These are phyloP conservation scores for Drosophila histrio DNA, from an alignment of 2,888 invertebrate species.

Conservation along the genomic window DNA sequence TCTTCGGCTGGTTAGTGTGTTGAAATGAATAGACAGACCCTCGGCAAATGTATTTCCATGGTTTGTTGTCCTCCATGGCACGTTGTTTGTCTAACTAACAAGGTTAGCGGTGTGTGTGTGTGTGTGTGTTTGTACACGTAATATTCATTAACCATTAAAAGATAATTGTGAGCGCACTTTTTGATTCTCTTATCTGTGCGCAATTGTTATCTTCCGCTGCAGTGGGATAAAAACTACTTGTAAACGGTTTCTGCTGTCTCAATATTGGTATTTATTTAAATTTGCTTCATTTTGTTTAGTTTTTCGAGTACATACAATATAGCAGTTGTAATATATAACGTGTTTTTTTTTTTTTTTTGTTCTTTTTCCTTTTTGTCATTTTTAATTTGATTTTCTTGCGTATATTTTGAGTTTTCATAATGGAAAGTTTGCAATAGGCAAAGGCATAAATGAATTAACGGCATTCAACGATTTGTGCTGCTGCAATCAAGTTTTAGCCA, in stretches of 20 bases:
- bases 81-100: slow-evolving; percentile 32
- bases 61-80: background rate
- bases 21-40: background rate
- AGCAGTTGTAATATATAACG: slow-evolving; percentile 78
- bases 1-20: too few relatives aligned
- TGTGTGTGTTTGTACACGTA: slow-evolving; percentile 68
- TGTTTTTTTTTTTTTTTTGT: slow-evolving; percentile 31
- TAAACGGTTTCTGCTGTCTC: slow-evolving; percentile 51
- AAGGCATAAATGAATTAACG: slow-evolving; percentile 35
- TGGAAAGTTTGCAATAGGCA: slow-evolving; percentile 50
- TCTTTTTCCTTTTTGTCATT: slow-evolving; percentile 35
- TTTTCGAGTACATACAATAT: slow-evolving; percentile 69
- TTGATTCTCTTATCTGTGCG: slow-evolving; percentile 26
- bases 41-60: background rate
- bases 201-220: slow-evolving; percentile 31
- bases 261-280: slow-evolving; percentile 76
- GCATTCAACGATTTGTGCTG: slow-evolving; percentile 27
- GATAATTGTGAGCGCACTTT: too few relatives aligned
- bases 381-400: slow-evolving; percentile 71
- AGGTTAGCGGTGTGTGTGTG: background rate
- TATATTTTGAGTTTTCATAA: slow-evolving; percentile 63
- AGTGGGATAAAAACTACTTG: slow-evolving; percentile 15
- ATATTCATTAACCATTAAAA: slow-evolving; percentile 59
- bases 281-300: slow-evolving; percentile 59
- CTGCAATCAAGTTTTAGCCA: slow-evolving; percentile 23